Evolutionary conservation across 2,113 vertebrate genomes (phyloP).

Genomic region (Plectropomus leopardus): DNA sequence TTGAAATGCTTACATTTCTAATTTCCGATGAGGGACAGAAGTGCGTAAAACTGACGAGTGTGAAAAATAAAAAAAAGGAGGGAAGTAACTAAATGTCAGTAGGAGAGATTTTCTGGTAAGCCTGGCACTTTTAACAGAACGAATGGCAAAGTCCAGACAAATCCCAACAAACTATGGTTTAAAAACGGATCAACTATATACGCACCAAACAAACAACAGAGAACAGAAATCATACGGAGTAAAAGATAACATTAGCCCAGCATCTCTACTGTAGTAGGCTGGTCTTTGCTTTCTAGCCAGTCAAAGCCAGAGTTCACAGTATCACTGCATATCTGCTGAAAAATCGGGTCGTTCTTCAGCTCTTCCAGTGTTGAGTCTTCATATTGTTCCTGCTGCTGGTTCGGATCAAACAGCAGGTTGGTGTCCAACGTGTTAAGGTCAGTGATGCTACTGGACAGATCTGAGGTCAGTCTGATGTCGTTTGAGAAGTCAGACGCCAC

Average conservation of each 20-base stretch:
- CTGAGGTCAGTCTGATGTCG: constrained; percentile 96
- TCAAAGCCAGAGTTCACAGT: constrained; percentile 98
- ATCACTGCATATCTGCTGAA: constrained; percentile 99
- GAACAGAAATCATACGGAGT: constrained; percentile 77
- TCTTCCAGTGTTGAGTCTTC: constrained; percentile 99
- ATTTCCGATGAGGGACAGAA: constrained; percentile 60
- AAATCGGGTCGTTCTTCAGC: constrained; percentile 98
- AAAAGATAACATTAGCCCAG: constrained; percentile 90
- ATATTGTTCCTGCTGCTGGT: constrained; percentile 97
- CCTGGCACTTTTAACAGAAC: constrained; percentile 97
- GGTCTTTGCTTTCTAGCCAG: constrained; percentile 99
- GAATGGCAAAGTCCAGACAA: constrained; percentile 80
- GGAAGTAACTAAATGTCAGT: constrained; percentile 82
- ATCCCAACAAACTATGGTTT: constrained; percentile 77
- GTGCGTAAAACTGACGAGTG: constrained; percentile 60
- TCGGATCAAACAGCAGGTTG: constrained; percentile 98
- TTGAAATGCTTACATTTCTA: constrained; percentile 60
- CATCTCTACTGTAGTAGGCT: constrained; percentile 98
- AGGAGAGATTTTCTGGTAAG: constrained; percentile 92
- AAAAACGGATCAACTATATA: constrained; percentile 76
- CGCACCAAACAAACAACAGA: constrained; percentile 77
- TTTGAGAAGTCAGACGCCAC: constrained; percentile 94
- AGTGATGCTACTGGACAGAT: constrained; percentile 99
- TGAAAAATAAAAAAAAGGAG: constrained; percentile 58
- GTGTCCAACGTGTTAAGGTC: constrained; percentile 98